These are phyloP conservation scores for Alligator sinensis DNA, from an alignment of 2,113 vertebrate species.

Conservation along the genomic window DNA sequence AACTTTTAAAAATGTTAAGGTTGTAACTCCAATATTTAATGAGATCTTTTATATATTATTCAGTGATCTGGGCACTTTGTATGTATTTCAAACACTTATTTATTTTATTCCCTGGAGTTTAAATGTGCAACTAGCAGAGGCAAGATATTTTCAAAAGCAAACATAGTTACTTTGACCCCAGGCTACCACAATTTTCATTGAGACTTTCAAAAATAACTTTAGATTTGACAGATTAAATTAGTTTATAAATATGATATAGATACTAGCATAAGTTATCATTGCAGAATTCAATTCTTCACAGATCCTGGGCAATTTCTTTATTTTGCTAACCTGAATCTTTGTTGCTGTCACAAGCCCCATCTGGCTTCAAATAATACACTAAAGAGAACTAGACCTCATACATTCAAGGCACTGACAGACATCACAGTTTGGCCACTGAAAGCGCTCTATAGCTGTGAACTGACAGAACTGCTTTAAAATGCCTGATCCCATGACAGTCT, in stretches of 20 bases:
- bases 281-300: neutral
- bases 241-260: neutral
- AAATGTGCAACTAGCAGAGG: neutral
- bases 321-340: neutral
- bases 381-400: neutral
- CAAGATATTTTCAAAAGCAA: neutral
- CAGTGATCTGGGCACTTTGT: neutral
- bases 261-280: neutral
- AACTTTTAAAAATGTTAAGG: neutral
- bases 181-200: neutral
- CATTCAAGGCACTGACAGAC: no score
- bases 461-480: no score
- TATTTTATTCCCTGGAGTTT: neutral
- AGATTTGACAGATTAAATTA: neutral
- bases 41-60: neutral
- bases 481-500: no score
- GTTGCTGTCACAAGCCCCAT: neutral
- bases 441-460: no score
- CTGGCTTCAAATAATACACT: neutral
- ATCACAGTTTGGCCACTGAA: no score
- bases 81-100: conserved; percentile 13
- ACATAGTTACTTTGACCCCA: neutral
- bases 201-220: neutral
- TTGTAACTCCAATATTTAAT: neutral
- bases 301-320: neutral